A percentile compares a stretch with the other conserved stretches of the same genome.
Conservation (phyloP, 2,888 invertebrate genomes). For the Apoda limacodes region DNA sequence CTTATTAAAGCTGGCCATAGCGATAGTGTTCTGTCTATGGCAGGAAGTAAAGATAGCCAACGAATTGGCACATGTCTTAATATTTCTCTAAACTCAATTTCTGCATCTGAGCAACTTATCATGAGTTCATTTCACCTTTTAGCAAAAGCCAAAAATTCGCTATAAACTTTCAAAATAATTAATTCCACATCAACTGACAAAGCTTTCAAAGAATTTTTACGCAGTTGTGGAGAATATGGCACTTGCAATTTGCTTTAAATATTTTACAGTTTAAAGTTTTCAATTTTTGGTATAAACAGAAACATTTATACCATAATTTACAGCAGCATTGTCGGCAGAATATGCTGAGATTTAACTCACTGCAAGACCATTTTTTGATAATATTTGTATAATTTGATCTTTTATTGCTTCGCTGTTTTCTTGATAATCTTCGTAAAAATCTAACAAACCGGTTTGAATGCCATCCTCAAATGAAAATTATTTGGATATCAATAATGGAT, state of each 20-base stretch:
- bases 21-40: constrained; percentile 11
- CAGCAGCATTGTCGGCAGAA: constrained; percentile 16
- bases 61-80: constrained; percentile 14
- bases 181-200: constrained; percentile 12
- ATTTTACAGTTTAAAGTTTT: no score
- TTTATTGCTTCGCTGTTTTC: constrained; percentile 11
- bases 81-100: constrained; percentile 10
- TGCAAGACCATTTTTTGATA: constrained; percentile 8
- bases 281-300: no score
- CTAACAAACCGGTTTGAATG: no score
- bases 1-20: constrained; percentile 12
- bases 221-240: constrained; percentile 6
- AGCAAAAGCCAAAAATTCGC: constrained; percentile 12
- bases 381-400: no score
- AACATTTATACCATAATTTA: constrained; percentile 15
- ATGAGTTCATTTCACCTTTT: constrained; percentile 10
- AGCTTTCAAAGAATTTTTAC: constrained; percentile 7
- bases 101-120: constrained; percentile 9
- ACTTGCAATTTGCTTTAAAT: constrained; percentile 9
- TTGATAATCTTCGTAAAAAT: constrained; percentile 10
- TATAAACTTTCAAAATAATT: constrained; percentile 11
- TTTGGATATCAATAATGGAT: constrained; percentile 8
- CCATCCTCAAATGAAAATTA: constrained; percentile 5
- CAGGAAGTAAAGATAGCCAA: constrained; percentile 14
- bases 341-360: constrained; percentile 14